A percentile compares a stretch with the other conserved stretches of the same genome.
phyloP scores from a whole-genome alignment of 2,888 invertebrate genomes.

The Helicoverpa assulta region DNA sequence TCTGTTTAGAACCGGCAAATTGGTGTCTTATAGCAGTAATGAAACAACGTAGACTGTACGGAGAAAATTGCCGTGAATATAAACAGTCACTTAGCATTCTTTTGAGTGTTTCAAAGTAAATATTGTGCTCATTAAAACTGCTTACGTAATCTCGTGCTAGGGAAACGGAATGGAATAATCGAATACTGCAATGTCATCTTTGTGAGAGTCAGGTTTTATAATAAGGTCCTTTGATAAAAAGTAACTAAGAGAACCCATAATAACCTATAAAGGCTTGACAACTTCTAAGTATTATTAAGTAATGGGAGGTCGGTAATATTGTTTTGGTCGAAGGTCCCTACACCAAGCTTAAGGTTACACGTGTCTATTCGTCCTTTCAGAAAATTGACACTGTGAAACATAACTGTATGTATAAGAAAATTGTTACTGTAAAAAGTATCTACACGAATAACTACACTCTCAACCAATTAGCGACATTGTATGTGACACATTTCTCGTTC shows the following conservation, averaged over 20 bases:
- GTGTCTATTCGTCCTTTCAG: too few relatives aligned
- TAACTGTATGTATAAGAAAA: too few relatives aligned
- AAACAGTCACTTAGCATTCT: slow-evolving; percentile 50
- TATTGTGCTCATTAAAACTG: slow-evolving; percentile 69
- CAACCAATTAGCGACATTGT: slow-evolving; percentile 49
- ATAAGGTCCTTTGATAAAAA: not conserved
- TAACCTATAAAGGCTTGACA: too few relatives aligned
- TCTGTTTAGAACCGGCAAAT: slow-evolving; percentile 60
- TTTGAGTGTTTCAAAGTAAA: slow-evolving; percentile 66
- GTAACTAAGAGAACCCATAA: too few relatives aligned
- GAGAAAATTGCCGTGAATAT: slow-evolving; percentile 45
- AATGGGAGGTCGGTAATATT: too few relatives aligned
- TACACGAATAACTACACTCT: slow-evolving; percentile 11
- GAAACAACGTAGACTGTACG: slow-evolving; percentile 45
- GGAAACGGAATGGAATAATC: slow-evolving; percentile 17
- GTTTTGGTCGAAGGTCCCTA: too few relatives aligned
- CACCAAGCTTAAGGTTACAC: too few relatives aligned
- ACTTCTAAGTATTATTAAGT: too few relatives aligned
- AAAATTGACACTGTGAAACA: too few relatives aligned
- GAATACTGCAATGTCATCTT: not conserved
- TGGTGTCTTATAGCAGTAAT: slow-evolving; percentile 56
- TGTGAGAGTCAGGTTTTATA: slow-evolving; percentile 1
- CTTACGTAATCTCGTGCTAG: slow-evolving; percentile 60
- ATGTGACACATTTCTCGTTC: slow-evolving; percentile 25
- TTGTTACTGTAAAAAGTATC: too few relatives aligned